Base-by-base conservation (phyloP, 2,888 invertebrate species). In the Tetragonula carbonaria region DNA sequence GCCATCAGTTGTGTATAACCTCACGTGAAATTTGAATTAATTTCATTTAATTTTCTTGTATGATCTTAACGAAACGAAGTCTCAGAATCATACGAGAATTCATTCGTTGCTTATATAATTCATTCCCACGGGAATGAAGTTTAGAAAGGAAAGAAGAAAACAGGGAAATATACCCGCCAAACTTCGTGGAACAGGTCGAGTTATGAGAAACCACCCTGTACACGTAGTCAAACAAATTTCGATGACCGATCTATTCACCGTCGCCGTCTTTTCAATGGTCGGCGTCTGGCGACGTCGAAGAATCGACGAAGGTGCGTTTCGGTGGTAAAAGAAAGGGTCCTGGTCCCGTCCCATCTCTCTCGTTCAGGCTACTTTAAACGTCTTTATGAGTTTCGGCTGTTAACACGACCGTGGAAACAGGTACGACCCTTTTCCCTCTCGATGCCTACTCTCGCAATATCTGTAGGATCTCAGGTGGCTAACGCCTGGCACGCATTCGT, bases 341-440 rank as follows among this genome's bases (percentile, higher is more conserved):
- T 72, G 70, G 70, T 67, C 51, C 78, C 82, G 71, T 80, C 45
- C 45, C 33, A 33, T 33, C 70, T 38, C 51, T 33, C 51, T 53
- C 50, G 16, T 70, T 84, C 85, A 83, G 88, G 87, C 89, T 92
- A 93, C 92, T 93, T 89, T 93, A 92, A 94, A 94, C 91, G 93
- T 94, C 94, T 94, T 94, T 94, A 94, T 94, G 93, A 94, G 93
- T 93, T 93, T 93, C 90, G 93, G 93, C 93, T 94, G 93, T 94
- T 94, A 93, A 94, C 94, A 93, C 91, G 89, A 63, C 81, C 80
- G 81, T 89, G 92, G 91, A 90, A 93, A 91, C 92, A 93, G 93
- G 92, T 90, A 90, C 89, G 85, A 53, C 55, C 75, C 67, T 86
- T 78, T 73, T 83, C 50, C 21, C 50, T n/a, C 28, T 78, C 63